Conservation (phyloP, 2,797 vertebrate genomes). For the Cichlasoma orientale region DNA sequence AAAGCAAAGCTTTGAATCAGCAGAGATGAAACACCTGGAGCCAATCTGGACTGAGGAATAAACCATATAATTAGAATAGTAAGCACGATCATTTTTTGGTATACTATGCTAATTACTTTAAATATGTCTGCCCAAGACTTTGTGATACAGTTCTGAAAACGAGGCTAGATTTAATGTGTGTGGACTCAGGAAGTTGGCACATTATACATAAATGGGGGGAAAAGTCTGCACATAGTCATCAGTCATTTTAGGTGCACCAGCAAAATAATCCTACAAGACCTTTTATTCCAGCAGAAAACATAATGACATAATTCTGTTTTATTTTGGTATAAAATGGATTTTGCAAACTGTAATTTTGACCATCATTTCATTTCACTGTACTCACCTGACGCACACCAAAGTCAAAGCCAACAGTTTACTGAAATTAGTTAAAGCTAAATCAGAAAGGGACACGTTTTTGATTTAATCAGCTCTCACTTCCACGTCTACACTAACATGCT, state of each 20-base stretch:
- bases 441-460: neutral
- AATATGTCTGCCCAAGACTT: conserved; percentile 23
- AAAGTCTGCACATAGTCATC: conserved; percentile 2
- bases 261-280: conserved; percentile 4
- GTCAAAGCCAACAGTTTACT: neutral
- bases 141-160: conserved; percentile 20
- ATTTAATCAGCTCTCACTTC: neutral
- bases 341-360: neutral
- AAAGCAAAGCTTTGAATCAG: conserved; percentile 48
- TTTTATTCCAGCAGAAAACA: neutral
- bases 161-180: neutral
- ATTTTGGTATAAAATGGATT: neutral
- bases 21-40: conserved; percentile 61
- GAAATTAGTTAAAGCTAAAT: neutral
- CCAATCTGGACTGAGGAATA: conserved; percentile 59
- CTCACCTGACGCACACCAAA: neutral
- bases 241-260: neutral
- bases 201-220: neutral
- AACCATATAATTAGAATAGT: conserved; percentile 39
- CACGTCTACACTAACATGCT: neutral
- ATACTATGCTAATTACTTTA: conserved; percentile 33
- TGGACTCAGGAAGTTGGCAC: conserved; percentile 28
- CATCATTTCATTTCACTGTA: neutral
- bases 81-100: conserved; percentile 44
- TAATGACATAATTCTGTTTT: too few relatives aligned